Base-by-base conservation (phyloP, 1,140 invertebrate species). In the Calliphora vicina region DNA sequence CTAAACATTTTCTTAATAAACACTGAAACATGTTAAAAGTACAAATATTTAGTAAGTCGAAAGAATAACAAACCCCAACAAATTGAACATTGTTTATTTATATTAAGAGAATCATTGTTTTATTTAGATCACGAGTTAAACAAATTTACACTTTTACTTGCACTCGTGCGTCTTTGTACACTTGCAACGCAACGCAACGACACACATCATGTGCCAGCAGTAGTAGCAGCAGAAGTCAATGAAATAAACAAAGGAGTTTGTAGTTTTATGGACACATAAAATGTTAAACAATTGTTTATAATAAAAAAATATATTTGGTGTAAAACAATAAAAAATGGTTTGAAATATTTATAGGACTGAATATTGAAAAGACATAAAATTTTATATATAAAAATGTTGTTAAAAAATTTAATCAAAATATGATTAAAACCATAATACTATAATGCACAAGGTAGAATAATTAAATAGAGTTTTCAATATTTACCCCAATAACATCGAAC, bases 21-120 rank as follows among this genome's bases (percentile, higher is more conserved):
- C 61, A 67, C n/a, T 6, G 23, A 67, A 67, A 67, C 61, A 67
- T 67, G n/a, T 67, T 67, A 67, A 67, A 67, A 67, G 17, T 67
- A 67, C 61, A 67, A 67, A 67, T 23, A 67, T n/a, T n/a, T n/a
- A n/a, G n/a, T n/a, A 23, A 20, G 10, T n/a, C 9, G 12, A 67
- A 23, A 17, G 15, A 57, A 57, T 4, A 57, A 25, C 1, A 67
- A 67, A 23, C 12, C 35, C 17, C 23, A 23, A 67, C 17, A 23
- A 67, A 67, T 67, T 67, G 61, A 67, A 67, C 12, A 67, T 67
- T 67, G 61, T 67, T 67, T 50, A 50, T n/a, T 35, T 57, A 57
- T 57, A 57, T 57, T 57, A 57, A 67, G 8, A 2, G 2, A 9
- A 10, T 23, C 25, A 23, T 20, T 67, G 61, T 67, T 23, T 67